Base-by-base conservation (phyloP, 2,888 invertebrate genomes). In the Drosophila conformis region DNA sequence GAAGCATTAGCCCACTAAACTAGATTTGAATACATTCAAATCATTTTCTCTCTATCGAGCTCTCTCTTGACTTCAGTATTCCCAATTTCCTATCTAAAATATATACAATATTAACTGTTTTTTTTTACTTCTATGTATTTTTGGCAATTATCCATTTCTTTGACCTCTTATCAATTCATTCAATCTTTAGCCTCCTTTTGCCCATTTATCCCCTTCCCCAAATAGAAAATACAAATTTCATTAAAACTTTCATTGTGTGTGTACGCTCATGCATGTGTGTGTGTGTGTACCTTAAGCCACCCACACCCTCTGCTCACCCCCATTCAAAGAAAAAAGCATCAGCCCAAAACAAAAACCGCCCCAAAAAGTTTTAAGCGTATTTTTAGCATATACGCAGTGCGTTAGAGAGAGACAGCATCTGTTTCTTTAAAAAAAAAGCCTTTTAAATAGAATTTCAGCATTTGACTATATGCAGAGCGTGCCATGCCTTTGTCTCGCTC, bases 401-500 rank as follows among this genome's bases (percentile, higher is more conserved):
- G 49, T 0, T 7, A 6, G 62, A 83, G 52, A 27, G 76, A 71
- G 79, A 66, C 38, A 59, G 70, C 74, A 69, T 36, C 52, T 51
- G 31, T 48, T 54, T 35, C 10, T 42, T 27, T 10, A 13, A 35
- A 40, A 18, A 18, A 49, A 68, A 36, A 29, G 21, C 27, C 49
- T 38, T 56, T 75, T 63, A 53, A 52, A 72, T 35, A 58, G 60
- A 46, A 54, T 62, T 36, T 54, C 25, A 38, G 58, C 67, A 87
- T 87, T 87, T 87, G 83, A 80, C 77, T 87, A 87, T 87, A 86
- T 85, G 82, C 82, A 86, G 82, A 86, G 75, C 76, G 25, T 35
- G 25, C 62, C 38, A 56, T 36, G 36, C 36, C 38, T 15, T 67
- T 36, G 25, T 68, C 69, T 48, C 74, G 27, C 18, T 61, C 54